Evolutionary conservation across 2,113 vertebrate species (phyloP).

Genomic region (Corydoras sp.): DNA sequence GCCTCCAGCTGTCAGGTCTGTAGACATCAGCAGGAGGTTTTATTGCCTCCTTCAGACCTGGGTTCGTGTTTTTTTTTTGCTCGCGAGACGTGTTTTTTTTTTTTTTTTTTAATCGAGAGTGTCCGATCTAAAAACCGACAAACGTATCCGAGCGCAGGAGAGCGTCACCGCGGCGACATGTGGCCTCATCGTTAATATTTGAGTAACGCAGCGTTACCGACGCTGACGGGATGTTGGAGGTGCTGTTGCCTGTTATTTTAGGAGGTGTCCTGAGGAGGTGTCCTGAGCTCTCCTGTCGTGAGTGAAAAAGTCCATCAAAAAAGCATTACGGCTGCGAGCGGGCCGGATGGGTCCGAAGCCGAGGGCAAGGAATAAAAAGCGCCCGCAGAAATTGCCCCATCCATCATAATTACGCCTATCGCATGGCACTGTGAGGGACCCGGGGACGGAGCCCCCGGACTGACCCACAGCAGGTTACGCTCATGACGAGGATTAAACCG

Average conservation of each 20-base stretch:
- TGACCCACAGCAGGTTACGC: slow-evolving; percentile 22
- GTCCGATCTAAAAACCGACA: neutral
- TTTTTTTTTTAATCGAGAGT: no score
- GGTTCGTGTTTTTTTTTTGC: no score
- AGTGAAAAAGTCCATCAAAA: slow-evolving; percentile 66
- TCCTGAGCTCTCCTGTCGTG: slow-evolving; percentile 30
- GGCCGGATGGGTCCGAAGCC: slow-evolving; percentile 58
- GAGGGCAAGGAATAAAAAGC: slow-evolving; percentile 56
- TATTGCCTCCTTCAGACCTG: no score
- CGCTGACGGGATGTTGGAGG: neutral
- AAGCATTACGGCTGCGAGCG: slow-evolving; percentile 68
- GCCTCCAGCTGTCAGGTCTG: no score
- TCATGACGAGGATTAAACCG: slow-evolving; percentile 10
- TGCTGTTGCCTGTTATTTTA: slow-evolving; percentile 59
- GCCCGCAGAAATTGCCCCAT: slow-evolving; percentile 68
- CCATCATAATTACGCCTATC: slow-evolving; percentile 71
- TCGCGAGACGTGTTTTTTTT: no score
- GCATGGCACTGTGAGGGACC: slow-evolving; percentile 43
- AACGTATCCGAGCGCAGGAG: neutral
- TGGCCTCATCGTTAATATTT: slow-evolving; percentile 12
- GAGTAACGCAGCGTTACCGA: neutral
- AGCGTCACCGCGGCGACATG: slow-evolving; percentile 21
- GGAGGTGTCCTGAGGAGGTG: slow-evolving; percentile 33
- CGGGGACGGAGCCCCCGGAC: slow-evolving; percentile 11
- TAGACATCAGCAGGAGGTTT: no score